Base-by-base conservation (phyloP, 2,888 invertebrate species). In the Ernsta delagoae region DNA sequence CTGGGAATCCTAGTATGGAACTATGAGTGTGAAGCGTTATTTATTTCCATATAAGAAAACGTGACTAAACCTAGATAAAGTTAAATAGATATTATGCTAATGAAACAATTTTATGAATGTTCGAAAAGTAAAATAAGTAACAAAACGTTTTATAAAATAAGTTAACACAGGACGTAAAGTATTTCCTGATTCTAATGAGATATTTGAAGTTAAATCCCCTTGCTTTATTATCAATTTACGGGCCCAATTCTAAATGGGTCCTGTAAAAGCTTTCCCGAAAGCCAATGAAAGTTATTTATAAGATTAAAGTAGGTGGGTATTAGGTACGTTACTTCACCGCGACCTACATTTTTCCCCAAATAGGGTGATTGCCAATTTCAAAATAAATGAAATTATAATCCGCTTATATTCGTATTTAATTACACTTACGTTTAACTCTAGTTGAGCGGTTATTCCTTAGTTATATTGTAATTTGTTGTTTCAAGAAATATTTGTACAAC, bases 231-330 rank as follows among this genome's bases (percentile, higher is more conserved):
- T 53, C 60, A 60, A 66, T 66, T 66, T 60, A 60, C 66, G 43
- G 50, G 43, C 54, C 16, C 43, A 50, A 60, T 70, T 68, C 61
- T 57, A 68, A 72, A 71, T 70, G 70, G 69, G 63, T 63, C 56
- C 67, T 71, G 69, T 70, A 68, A 73, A 73, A 73, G 70, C 70
- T 73, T 59, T 60, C 71, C 70, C n/a, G 56, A 61, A 70, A 68
- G 67, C 70, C 59, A 66, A 59, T 45, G 65, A 61, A 67, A 71
- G 70, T 73, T 72, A 72, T 71, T 73, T 69, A 70, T 69, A 64
- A 65, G 43, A 72, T 70, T 72, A 66, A 65, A 62, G 65, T 59
- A 60, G 39, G 7, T 31, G 2, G 31, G 31, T 31, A 31, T 6
- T 39, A 39, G 8, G 39, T 43, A 43, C 43, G 9, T 43, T 43